Evolutionary conservation across 2,888 invertebrate species (phyloP).

Genomic region (Cephus spinipes): DNA sequence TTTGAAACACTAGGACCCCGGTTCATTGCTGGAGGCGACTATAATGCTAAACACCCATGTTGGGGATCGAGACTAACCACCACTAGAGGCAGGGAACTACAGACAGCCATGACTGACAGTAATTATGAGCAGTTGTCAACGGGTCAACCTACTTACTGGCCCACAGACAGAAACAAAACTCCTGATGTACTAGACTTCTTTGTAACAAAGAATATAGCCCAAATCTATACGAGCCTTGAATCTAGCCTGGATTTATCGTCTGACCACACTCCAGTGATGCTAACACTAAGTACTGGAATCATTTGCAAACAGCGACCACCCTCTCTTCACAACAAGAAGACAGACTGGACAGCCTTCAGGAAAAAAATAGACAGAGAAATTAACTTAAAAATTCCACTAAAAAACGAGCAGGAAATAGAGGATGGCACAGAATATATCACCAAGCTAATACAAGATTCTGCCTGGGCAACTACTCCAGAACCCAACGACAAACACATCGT

Average conservation of each 20-base stretch:
- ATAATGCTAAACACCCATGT: slow-evolving; percentile 28
- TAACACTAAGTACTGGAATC: slow-evolving; percentile 28
- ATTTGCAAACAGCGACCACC: slow-evolving; percentile 26
- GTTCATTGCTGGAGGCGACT: slow-evolving; percentile 29
- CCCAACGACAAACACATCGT: slow-evolving; percentile 8
- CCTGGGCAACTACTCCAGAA: slow-evolving; percentile 26
- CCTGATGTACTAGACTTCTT: slow-evolving; percentile 43
- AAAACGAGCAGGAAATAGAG: slow-evolving; percentile 30
- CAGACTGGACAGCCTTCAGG: slow-evolving; percentile 28
- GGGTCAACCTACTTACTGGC: slow-evolving; percentile 40
- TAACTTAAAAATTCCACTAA: slow-evolving; percentile 24
- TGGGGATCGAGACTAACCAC: slow-evolving; percentile 33
- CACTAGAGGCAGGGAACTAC: slow-evolving; percentile 15
- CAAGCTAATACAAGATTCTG: slow-evolving; percentile 27
- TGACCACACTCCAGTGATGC: slow-evolving; percentile 37
- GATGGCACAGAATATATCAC: slow-evolving; percentile 26
- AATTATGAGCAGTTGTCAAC: slow-evolving; percentile 20
- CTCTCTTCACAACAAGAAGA: slow-evolving; percentile 25
- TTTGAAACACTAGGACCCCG: slow-evolving; percentile 25
- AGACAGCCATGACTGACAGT: slow-evolving; percentile 7
- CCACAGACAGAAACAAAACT: slow-evolving; percentile 36
- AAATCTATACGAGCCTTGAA: slow-evolving; percentile 25
- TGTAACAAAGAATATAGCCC: slow-evolving; percentile 30
- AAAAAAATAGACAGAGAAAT: slow-evolving; percentile 24
- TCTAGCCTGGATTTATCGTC: slow-evolving; percentile 36